Percentiles rank a stretch among this genome's conserved stretches.
These are phyloP conservation scores for Temnothorax rugatulus DNA, from an alignment of 2,888 invertebrate genomes.

Conservation along the genomic window DNA sequence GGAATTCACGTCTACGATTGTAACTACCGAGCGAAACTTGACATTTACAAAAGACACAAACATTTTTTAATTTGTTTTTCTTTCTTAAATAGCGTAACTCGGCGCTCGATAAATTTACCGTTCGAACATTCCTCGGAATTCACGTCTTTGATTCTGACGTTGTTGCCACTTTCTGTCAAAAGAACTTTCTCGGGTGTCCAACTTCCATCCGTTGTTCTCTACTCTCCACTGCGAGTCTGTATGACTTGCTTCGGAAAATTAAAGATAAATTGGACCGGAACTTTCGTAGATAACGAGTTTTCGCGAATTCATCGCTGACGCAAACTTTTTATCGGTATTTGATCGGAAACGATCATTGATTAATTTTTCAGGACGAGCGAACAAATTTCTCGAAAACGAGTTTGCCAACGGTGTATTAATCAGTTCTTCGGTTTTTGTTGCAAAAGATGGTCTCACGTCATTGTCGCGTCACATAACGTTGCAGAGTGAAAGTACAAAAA, in stretches of 20 bases:
- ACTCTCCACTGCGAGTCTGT: constrained; percentile 17
- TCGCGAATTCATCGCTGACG: constrained; percentile 15
- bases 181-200: constrained; percentile 64
- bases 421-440: not conserved
- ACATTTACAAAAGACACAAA: constrained; percentile 29
- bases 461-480: constrained; percentile 28
- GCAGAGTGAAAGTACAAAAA: constrained; percentile 81
- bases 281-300: constrained; percentile 43
- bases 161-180: constrained; percentile 21
- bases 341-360: constrained; percentile 56
- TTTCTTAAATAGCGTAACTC: not conserved
- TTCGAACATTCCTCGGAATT: not conserved
- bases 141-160: constrained; percentile 27
- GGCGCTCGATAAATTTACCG: not conserved
- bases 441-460: not conserved
- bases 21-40: constrained; percentile 37
- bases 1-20: constrained; percentile 14
- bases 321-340: constrained; percentile 55
- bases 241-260: constrained; percentile 16
- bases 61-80: not conserved
- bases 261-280: constrained; percentile 52
- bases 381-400: constrained; percentile 50
- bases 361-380: constrained; percentile 51
- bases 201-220: constrained; percentile 30
- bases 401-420: constrained; percentile 19